These are phyloP conservation scores for Acridotheres tristis DNA, from an alignment of 2,797 vertebrate genomes.

Conservation along the genomic window DNA sequence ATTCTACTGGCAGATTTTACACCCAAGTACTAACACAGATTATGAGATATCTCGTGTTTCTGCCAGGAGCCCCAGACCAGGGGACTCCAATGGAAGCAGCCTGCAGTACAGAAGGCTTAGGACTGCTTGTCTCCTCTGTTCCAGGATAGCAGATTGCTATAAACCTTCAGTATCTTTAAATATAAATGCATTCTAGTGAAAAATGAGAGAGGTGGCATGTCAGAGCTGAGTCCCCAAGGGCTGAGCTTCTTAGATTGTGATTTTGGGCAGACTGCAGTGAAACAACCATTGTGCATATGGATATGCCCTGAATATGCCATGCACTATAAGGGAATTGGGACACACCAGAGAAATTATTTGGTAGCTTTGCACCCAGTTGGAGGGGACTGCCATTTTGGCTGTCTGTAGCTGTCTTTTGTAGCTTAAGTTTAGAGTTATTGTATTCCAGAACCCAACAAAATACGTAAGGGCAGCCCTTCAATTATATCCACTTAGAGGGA, in stretches of 20 bases:
- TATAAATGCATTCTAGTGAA: background rate
- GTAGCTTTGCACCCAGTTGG: background rate
- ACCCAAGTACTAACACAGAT: background rate
- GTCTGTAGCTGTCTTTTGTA: background rate
- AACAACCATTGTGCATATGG: background rate
- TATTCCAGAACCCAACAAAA: background rate
- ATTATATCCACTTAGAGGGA: background rate
- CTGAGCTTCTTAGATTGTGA: background rate
- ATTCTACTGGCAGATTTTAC: background rate
- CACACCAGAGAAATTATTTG: background rate
- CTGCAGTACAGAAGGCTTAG: background rate
- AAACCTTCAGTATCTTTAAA: background rate
- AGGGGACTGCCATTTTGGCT: slow-evolving; percentile 1
- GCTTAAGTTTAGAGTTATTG: background rate
- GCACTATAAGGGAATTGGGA: accelerated
- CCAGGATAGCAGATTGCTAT: background rate
- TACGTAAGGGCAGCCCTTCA: background rate
- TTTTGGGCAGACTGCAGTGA: background rate
- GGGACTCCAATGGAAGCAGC: background rate
- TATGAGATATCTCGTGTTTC: background rate
- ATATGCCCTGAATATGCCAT: background rate
- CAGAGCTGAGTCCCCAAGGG: background rate
- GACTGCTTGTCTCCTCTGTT: background rate
- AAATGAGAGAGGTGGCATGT: background rate
- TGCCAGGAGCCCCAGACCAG: background rate